Evolutionary conservation across 2,888 invertebrate genomes (phyloP), one percentile per base, ranked within the genome.

Genomic region (Cyrtodaria siliqua): DNA sequence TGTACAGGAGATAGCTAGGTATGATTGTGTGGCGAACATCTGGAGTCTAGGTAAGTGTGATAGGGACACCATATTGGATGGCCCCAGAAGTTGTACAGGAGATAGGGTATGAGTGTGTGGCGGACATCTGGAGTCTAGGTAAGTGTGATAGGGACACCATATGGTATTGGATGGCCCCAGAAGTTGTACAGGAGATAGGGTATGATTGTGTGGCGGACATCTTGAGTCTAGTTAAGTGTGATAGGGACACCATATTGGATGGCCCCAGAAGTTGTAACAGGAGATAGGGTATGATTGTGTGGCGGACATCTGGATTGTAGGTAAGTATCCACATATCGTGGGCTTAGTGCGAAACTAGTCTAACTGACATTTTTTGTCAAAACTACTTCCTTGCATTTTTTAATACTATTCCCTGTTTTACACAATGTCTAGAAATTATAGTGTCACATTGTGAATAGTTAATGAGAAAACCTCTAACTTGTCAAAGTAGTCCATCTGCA

Each of bases 261-360:
- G 99, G 98, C 98, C 2, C 98, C 98, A 0, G 93, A 93, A 93
- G 97, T 99, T 64, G 99, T 99, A 14, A 90, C 99, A 99, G 94
- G 99, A 99, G 94, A 99, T 99, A 83, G 99, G 99, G 12, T 99
- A 99, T 93, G 99, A 99, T 94, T 99, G 98, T 94, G 98, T 98
- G 38, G 99, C 99, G 0, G 99, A 99, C 94, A 99, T 99, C 91
- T 99, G 99, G 99, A 98, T 98, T 88, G 90, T 95, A 86, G 94
- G 94, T 92, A 63, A 72, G 53, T 9, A n/a, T n/a, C n/a, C n/a
- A n/a, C n/a, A n/a, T n/a, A n/a, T n/a, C n/a, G n/a, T n/a, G n/a
- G n/a, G n/a, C n/a, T n/a, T n/a, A n/a, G n/a, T n/a, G n/a, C n/a
- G n/a, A n/a, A n/a, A n/a, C n/a, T n/a, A n/a, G n/a, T n/a, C n/a